Evolutionary conservation across 1,140 invertebrate genomes (phyloP).

Genomic region (Neotoxoptera formosana): DNA sequence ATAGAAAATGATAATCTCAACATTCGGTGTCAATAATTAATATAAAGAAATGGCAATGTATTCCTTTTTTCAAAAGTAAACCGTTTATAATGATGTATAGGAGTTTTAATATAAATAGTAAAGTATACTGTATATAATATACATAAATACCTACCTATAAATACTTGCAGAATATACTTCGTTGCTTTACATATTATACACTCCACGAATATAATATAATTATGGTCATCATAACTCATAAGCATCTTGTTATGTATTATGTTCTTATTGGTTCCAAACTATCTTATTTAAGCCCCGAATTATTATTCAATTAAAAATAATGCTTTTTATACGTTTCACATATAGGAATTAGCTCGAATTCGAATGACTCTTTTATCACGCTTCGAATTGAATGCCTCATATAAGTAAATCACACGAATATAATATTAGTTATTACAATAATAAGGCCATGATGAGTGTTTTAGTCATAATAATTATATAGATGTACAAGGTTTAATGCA

Average conservation of each 20-base stretch:
- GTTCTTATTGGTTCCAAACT: not conserved
- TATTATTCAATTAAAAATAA: not conserved
- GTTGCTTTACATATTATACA: too few relatives aligned
- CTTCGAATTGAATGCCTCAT: not conserved
- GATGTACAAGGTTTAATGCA: too few relatives aligned
- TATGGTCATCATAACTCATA: not conserved
- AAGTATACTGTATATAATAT: not conserved
- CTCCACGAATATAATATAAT: too few relatives aligned
- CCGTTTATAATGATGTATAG: not conserved
- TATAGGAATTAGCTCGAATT: not conserved
- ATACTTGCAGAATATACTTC: not conserved
- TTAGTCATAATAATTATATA: not conserved
- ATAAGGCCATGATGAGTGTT: too few relatives aligned
- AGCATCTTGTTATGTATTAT: not conserved
- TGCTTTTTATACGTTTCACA: not conserved
- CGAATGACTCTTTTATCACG: not conserved
- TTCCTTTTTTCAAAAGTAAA: not conserved
- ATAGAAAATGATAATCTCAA: too few relatives aligned
- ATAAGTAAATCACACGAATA: not conserved
- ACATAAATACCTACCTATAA: not conserved
- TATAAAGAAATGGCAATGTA: not conserved
- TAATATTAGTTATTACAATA: not conserved
- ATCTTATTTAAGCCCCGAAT: not conserved
- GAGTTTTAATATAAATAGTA: too few relatives aligned
- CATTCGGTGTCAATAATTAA: too few relatives aligned